These are phyloP conservation scores for Tricholauxania praeusta DNA, from an alignment of 2,888 invertebrate genomes.

Conservation along the genomic window DNA sequence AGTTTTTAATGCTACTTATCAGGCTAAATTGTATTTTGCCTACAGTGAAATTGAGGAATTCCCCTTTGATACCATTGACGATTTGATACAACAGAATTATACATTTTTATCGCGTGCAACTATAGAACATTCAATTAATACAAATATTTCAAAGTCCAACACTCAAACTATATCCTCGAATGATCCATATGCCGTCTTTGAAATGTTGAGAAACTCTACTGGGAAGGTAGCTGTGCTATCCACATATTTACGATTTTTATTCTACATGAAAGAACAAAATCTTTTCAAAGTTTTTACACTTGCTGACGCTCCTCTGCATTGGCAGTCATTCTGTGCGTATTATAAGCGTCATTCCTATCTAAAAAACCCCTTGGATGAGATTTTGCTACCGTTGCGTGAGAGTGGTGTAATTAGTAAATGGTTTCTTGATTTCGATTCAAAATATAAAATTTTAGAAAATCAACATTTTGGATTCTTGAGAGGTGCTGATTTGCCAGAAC, in stretches of 20 bases:
- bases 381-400: conserved; percentile 18
- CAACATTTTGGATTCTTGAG: not conserved
- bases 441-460: not conserved
- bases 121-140: not conserved
- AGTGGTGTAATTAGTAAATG: conserved; percentile 25
- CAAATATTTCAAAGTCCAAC: not conserved
- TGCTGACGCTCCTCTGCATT: conserved; percentile 1
- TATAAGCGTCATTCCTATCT: conserved; percentile 35
- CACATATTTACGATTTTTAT: not conserved
- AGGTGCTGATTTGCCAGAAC: not conserved
- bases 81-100: conserved; percentile 23
- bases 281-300: not conserved
- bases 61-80: conserved; percentile 1
- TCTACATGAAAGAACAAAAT: not conserved
- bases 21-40: conserved; percentile 32
- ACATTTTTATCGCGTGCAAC: conserved; percentile 5
- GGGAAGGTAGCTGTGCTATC: conserved; percentile 23
- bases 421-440: conserved; percentile 6
- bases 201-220: conserved; percentile 15
- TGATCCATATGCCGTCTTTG: conserved; percentile 1
- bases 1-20: conserved; percentile 31
- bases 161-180: not conserved
- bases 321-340: conserved; percentile 28
- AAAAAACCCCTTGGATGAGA: conserved; percentile 23
- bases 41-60: conserved; percentile 10